Base-by-base conservation (phyloP, 2,797 vertebrate genomes). In the Rhynchotus rufescens region DNA sequence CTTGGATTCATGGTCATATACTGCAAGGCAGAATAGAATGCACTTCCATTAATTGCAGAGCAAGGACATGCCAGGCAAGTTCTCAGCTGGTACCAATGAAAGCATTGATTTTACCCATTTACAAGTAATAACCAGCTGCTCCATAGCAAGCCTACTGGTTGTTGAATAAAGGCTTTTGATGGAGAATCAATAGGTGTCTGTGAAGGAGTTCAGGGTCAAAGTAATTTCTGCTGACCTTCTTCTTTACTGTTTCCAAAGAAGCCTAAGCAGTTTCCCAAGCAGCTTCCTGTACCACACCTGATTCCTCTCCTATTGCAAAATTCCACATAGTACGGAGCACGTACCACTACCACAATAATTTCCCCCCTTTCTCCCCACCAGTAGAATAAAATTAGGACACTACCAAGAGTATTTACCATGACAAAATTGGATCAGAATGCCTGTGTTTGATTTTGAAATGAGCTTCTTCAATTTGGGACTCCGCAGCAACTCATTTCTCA, bases 291-390 rank as follows among this genome's bases (percentile, higher is more conserved):
- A 57, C 16, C 12, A 10, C 0, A 10, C 71, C 56, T 77, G 84
- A 61, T 66, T 71, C 60, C 59, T 74, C 66, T 56, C 12, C 72
- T 82, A 26, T 36, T 67, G 60, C 49, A 65, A 68, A 92, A 86
- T 2, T 4, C 32, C 52, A 28, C 1, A 1, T 4, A 51, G 54
- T 9, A 32, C 12, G 42, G 65, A 67, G 60, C 25, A 54, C 28
- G 19, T 12, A 8, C 7, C 28, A 42, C 36, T 36, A 36, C 72
- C n/a, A 42, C 72, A 85, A 56, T 14, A n/a, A 30, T 10, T 25
- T 51, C 47, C 47, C 12, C 23, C 22, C 12, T 49, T 21, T 12
- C 47, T 49, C 49, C 49, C 49, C 23, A 25, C 12, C 12, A 25
- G 23, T 25, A 64, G n/a, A 45, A 47, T 52, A 32, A 62, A 86